Evolutionary conservation across 2,888 invertebrate genomes (phyloP).

Genomic region (Spialia ferax): DNA sequence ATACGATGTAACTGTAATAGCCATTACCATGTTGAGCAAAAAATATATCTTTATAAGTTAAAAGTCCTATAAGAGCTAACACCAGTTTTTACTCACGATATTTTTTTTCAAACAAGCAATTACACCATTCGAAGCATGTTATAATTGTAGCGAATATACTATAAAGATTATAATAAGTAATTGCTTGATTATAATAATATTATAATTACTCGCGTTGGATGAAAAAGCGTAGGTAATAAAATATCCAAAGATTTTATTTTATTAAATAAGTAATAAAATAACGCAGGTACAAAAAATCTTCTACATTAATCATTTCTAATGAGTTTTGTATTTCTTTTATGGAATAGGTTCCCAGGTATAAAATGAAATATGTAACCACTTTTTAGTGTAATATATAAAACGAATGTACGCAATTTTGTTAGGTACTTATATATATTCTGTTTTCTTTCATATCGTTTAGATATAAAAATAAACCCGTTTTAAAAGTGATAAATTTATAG

Average conservation of each 20-base stretch:
- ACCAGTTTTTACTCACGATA: slow-evolving; percentile 7
- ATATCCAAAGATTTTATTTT: slow-evolving; percentile 23
- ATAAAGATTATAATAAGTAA: slow-evolving; percentile 30
- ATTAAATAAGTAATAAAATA: slow-evolving; percentile 32
- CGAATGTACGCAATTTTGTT: neutral
- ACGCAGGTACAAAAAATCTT: slow-evolving; percentile 14
- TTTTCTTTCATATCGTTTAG: neutral
- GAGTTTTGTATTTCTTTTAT: slow-evolving; percentile 22
- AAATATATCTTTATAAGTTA: slow-evolving; percentile 15
- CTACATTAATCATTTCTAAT: slow-evolving; percentile 31
- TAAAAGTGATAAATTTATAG: neutral
- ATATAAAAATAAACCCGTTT: neutral
- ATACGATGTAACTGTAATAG: slow-evolving; percentile 10
- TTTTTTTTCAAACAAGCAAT: slow-evolving; percentile 24
- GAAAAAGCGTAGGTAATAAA: slow-evolving; percentile 27
- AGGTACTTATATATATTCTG: no score
- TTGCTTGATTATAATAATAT: no score
- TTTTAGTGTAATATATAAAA: neutral
- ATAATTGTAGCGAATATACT: slow-evolving; percentile 20
- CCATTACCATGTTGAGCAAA: neutral
- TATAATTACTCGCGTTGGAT: slow-evolving; percentile 25
- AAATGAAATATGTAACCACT: neutral
- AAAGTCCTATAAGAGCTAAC: slow-evolving; percentile 13
- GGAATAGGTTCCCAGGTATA: slow-evolving; percentile 14
- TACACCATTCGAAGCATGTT: slow-evolving; percentile 19